Percentiles rank a stretch among this genome's conserved stretches.
These are phyloP conservation scores for Callosobruchus maculatus DNA, from an alignment of 2,888 invertebrate species.

Conservation along the genomic window DNA sequence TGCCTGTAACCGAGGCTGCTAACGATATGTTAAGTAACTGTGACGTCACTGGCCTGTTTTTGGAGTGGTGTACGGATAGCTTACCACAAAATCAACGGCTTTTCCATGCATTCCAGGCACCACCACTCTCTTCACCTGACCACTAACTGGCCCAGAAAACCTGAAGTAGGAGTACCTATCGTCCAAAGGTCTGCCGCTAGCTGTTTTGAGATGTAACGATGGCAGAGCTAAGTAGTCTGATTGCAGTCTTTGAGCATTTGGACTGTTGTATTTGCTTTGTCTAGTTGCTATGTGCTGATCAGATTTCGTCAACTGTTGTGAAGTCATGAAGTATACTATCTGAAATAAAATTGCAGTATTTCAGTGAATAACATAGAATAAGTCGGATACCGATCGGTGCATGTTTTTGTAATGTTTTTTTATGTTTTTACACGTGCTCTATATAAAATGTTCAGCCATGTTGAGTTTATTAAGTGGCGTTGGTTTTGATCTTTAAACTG, in stretches of 20 bases:
- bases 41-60: no score
- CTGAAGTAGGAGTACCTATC: conserved; percentile 68
- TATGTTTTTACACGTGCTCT: no score
- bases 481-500: no score
- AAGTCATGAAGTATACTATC: not conserved
- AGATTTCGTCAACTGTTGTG: not conserved
- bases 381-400: no score
- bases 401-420: no score
- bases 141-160: conserved; percentile 73
- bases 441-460: no score
- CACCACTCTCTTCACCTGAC: conserved; percentile 55
- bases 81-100: conserved; percentile 2
- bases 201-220: not conserved
- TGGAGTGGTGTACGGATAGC: no score
- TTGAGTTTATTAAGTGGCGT: no score
- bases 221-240: not conserved
- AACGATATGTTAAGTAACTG: no score
- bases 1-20: no score
- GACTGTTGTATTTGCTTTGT: not conserved
- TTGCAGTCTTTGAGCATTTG: not conserved
- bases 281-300: not conserved
- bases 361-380: no score
- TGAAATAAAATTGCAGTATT: not conserved
- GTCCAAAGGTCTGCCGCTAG: conserved; percentile 23
- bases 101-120: not conserved